These are phyloP conservation scores for Prunella strophiata DNA, from an alignment of 2,797 vertebrate species.

Conservation along the genomic window DNA sequence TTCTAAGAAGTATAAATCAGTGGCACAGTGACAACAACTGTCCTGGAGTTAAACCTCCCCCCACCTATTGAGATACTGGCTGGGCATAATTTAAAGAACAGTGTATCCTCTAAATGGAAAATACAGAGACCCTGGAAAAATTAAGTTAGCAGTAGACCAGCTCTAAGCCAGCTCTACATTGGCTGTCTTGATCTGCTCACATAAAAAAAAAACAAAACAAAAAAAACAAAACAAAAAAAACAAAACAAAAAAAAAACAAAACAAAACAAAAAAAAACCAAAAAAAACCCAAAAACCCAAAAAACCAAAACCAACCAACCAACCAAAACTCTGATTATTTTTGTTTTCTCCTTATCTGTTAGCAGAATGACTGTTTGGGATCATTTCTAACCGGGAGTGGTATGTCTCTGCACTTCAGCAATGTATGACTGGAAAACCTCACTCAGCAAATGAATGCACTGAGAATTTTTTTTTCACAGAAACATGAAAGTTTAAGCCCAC, in stretches of 20 bases:
- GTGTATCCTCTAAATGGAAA: background rate
- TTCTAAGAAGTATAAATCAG: background rate
- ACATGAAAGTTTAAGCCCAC: background rate
- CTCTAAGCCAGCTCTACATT: background rate
- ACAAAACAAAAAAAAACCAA: too few species aligned
- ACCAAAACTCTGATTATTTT: background rate
- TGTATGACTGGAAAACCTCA: background rate
- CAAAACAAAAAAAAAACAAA: too few species aligned
- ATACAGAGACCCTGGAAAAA: background rate
- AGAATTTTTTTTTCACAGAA: fast-evolving
- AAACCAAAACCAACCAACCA: too few species aligned
- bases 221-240: too few species aligned
- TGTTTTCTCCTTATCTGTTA: background rate
- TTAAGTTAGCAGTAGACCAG: background rate
- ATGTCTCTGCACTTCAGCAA: background rate
- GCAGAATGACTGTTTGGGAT: background rate
- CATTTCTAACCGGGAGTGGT: background rate
- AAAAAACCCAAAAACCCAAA: too few species aligned
- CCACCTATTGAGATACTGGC: fast-evolving
- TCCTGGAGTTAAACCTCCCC: fast-evolving
- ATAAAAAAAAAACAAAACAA: background rate
- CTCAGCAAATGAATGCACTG: background rate
- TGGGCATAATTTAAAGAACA: background rate
- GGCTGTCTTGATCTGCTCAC: background rate
- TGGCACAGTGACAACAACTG: background rate